These are phyloP conservation scores for Cyclophora punctaria DNA, from an alignment of 2,888 invertebrate species.

Conservation along the genomic window DNA sequence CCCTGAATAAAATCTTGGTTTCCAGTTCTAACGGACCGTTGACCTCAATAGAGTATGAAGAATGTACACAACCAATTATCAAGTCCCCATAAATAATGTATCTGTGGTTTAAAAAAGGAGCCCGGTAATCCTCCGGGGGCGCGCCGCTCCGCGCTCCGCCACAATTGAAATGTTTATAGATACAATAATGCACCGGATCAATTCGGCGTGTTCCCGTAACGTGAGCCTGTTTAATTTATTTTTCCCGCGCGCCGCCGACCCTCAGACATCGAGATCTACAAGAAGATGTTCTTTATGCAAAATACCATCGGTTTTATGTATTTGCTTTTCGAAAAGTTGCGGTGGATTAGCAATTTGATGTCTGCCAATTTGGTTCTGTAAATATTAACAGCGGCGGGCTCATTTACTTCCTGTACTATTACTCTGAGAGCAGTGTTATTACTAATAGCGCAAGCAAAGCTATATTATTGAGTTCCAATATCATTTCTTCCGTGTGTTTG, in stretches of 20 bases:
- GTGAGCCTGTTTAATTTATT: constrained; percentile 59
- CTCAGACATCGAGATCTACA: constrained; percentile 5
- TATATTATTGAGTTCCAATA: too few species aligned
- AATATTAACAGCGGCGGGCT: too few species aligned
- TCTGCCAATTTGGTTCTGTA: too few species aligned
- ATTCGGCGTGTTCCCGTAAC: constrained; percentile 33
- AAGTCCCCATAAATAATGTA: constrained; percentile 15
- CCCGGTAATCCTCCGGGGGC: constrained; percentile 2
- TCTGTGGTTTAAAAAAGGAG: neutral
- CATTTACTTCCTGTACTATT: too few species aligned
- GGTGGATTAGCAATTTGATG: too few species aligned
- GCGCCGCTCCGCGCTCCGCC: constrained; percentile 9
- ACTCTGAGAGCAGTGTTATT: too few species aligned
- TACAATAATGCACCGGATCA: constrained; percentile 64
- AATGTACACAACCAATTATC: constrained; percentile 23
- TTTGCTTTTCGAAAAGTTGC: too few species aligned
- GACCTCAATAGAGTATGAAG: constrained; percentile 1
- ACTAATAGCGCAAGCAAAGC: too few species aligned
- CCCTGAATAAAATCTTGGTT: too few species aligned
- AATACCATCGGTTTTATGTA: neutral
- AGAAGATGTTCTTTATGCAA: neutral
- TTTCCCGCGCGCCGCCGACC: constrained; percentile 31
- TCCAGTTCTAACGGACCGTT: too few species aligned
- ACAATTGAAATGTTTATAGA: constrained; percentile 71
- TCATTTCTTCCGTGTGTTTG: too few species aligned